These are phyloP conservation scores for Dendropsophus ebraccatus DNA, from an alignment of 2,113 vertebrate species.

Conservation along the genomic window DNA sequence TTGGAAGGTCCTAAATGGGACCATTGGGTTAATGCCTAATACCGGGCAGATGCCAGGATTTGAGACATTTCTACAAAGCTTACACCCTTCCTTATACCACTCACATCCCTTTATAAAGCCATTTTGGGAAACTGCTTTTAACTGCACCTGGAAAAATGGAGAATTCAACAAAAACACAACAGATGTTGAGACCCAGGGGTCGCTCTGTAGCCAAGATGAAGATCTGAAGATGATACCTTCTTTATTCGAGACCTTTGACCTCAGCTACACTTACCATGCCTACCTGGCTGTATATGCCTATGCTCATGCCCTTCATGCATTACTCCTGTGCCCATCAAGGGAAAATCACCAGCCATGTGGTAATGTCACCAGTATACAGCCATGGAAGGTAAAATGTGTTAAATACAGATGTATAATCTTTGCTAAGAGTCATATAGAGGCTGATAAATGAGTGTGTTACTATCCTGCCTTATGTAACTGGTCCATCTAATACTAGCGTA, in stretches of 20 bases:
- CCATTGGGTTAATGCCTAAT: conserved; percentile 33
- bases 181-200: too few relatives aligned
- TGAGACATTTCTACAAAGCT: not conserved
- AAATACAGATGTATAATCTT: too few relatives aligned
- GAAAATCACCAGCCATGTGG: not conserved
- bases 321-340: not conserved
- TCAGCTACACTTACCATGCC: conserved; percentile 52
- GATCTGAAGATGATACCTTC: not conserved
- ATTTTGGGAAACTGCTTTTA: conserved; percentile 38
- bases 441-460: too few relatives aligned
- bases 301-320: conserved; percentile 29
- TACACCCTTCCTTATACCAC: not conserved
- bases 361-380: not conserved
- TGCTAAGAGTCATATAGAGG: too few relatives aligned
- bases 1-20: conserved; percentile 46
- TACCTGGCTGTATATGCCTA: conserved; percentile 44
- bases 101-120: not conserved
- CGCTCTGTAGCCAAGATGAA: not conserved
- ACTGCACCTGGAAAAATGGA: conserved; percentile 2
- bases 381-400: conserved; percentile 11
- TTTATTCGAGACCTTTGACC: conserved; percentile 45
- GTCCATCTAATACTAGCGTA: too few relatives aligned
- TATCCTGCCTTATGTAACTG: too few relatives aligned
- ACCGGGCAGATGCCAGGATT: conserved; percentile 39
- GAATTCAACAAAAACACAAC: not conserved